Base-by-base conservation (phyloP, 2,888 invertebrate species). In the Geophilus truncorum region DNA sequence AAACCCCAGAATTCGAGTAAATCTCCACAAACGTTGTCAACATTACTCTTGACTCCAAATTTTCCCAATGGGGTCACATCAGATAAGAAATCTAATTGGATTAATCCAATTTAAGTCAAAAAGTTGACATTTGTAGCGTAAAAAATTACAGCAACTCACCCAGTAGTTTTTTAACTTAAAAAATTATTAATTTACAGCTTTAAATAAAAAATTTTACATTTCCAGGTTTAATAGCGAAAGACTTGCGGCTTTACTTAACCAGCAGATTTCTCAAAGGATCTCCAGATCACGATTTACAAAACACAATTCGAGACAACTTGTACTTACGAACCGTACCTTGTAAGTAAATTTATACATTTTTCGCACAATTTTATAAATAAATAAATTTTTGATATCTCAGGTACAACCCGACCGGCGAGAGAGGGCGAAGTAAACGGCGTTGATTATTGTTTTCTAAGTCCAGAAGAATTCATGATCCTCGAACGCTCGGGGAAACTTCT, bases 291-390 rank as follows among this genome's bases (percentile, higher is more conserved):
- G 90, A 90, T 82, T 87, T 91, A 75, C 91, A 91, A 85, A 90
- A 90, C 83, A 90, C 90, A n/a, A 91, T 91, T 81, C 86, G 91
- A 81, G 91, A 91, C 85, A 91, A 91, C 85, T 86, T 91, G 80
- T 91, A 91, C 85, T 86, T 89, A 83, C 87, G 90, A 83, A 91
- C 91, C 28, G 90, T 91, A 12, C 91, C 91, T 51, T 87, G 87
- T 86, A 83, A 82, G 83, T 82, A 3, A 25, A 76, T 9, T 36
- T 36, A 6, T 12, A 36, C 36, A 36, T 36, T 36, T 9, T 9
- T 36, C 36, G 36, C 36, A 12, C n/a, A n/a, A n/a, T 7, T 7
- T 34, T 34, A 34, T 34, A 34, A 7, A 7, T 7, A 34, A 34
- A 34, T 34, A 34, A 34, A 34, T 34, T 34, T 7, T 34, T 34